Evolutionary conservation across 1,140 invertebrate genomes (phyloP).

Genomic region (Papilio polytes): DNA sequence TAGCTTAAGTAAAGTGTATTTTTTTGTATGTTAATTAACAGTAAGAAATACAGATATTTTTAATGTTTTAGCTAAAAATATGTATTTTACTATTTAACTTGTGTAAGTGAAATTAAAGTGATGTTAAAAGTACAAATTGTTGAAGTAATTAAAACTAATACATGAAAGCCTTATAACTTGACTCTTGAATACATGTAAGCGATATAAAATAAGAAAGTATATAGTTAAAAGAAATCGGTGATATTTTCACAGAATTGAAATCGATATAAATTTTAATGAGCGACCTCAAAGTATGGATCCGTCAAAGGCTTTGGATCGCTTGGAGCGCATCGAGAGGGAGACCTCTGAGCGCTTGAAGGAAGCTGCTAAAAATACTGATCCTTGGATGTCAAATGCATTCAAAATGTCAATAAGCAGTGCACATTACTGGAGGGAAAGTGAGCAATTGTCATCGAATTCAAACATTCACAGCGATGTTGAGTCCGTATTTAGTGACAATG

Average conservation of each 20-base stretch:
- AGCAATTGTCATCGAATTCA: constrained; percentile 8
- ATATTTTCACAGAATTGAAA: constrained; percentile 63
- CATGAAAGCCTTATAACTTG: too few species aligned
- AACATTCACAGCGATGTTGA: constrained; percentile 13
- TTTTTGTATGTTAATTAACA: background rate
- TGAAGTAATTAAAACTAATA: too few species aligned
- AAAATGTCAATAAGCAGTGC: background rate
- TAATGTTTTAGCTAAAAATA: background rate
- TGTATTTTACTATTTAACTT: too few species aligned
- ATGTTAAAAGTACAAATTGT: too few species aligned
- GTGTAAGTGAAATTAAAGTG: too few species aligned
- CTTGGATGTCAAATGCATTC: background rate
- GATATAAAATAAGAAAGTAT: background rate
- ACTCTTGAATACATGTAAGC: background rate
- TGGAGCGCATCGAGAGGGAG: constrained; percentile 74
- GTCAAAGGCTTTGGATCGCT: constrained; percentile 60
- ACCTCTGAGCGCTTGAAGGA: constrained; percentile 58
- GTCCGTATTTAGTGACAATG: constrained; percentile 27
- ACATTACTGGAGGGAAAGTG: constrained; percentile 18
- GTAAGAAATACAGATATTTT: background rate
- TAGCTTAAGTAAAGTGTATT: background rate
- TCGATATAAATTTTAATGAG: constrained; percentile 68
- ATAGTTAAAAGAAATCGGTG: too few species aligned
- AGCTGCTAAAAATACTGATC: constrained; percentile 42
- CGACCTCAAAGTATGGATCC: constrained; percentile 62